These are phyloP conservation scores for Cloeon dipterum DNA, from an alignment of 2,888 invertebrate species.

Conservation along the genomic window DNA sequence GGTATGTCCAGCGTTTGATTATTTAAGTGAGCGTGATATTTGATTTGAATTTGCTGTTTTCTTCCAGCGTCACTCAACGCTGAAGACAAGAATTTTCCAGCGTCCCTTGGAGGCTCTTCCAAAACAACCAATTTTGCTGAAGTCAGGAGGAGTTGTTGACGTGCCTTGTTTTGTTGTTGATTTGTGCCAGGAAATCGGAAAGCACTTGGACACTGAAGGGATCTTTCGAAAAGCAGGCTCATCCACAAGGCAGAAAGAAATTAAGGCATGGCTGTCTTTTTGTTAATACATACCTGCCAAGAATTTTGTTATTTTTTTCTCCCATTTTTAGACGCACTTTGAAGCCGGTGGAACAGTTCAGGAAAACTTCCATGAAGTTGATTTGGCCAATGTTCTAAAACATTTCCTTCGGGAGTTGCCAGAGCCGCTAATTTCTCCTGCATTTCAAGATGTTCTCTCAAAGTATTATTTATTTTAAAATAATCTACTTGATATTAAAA, in stretches of 20 bases:
- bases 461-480: conserved; percentile 11
- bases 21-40: too few relatives aligned
- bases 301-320: too few relatives aligned
- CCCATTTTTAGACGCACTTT: conserved; percentile 28
- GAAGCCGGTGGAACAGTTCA: conserved; percentile 47
- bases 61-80: too few relatives aligned
- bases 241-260: conserved; percentile 54
- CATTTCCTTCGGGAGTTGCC: conserved; percentile 66
- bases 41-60: too few relatives aligned
- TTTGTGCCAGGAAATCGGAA: conserved; percentile 40
- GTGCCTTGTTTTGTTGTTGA: conserved; percentile 50
- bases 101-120: conserved; percentile 26
- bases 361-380: conserved; percentile 52
- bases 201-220: conserved; percentile 53
- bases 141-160: conserved; percentile 42
- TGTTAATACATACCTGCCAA: background rate
- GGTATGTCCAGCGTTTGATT: too few relatives aligned
- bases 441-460: conserved; percentile 53
- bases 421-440: conserved; percentile 53
- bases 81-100: conserved; percentile 23
- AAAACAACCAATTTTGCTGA: conserved; percentile 30
- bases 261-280: conserved; percentile 32
- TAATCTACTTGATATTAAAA: background rate
- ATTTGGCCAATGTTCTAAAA: conserved; percentile 68
- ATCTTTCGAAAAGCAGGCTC: conserved; percentile 78